Conservation (phyloP, 1,140 invertebrate genomes). For the Lucilia cuprina region DNA sequence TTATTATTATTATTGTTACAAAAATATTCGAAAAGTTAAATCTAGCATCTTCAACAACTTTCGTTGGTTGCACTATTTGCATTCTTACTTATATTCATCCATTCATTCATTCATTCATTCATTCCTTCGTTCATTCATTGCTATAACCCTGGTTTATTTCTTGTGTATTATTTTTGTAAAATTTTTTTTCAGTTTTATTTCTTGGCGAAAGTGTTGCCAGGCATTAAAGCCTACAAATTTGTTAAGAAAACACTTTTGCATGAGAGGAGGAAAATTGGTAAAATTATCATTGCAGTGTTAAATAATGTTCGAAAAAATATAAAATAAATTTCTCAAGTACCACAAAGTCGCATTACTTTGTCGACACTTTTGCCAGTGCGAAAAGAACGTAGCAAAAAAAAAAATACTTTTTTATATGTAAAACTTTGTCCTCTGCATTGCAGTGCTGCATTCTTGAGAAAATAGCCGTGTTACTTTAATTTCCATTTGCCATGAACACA, state of each 20-base stretch:
- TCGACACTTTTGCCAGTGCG: background rate
- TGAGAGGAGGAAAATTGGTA: background rate
- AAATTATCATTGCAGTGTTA: slow-evolving; percentile 17
- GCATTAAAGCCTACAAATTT: slow-evolving; percentile 15
- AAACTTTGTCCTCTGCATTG: slow-evolving; percentile 17
- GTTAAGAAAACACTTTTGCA: background rate
- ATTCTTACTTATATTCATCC: background rate
- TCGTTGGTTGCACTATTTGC: background rate
- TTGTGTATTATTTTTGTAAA: no score
- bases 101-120: background rate
- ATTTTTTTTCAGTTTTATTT: background rate
- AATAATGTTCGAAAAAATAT: slow-evolving; percentile 3
- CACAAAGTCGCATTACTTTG: slow-evolving; percentile 10
- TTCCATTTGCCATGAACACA: slow-evolving; percentile 7
- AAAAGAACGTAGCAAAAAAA: background rate
- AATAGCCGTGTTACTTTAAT: slow-evolving; percentile 17
- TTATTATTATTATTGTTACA: slow-evolving; percentile 7
- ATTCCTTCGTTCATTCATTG: background rate
- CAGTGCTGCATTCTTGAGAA: slow-evolving; percentile 16
- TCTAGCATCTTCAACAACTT: background rate
- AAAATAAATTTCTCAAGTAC: slow-evolving; percentile 8
- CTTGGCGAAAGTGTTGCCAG: background rate
- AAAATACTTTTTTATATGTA: background rate
- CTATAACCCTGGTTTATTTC: no score
- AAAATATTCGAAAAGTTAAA: slow-evolving; percentile 3